These are phyloP conservation scores for Hoplodrina ambigua DNA, from an alignment of 2,888 invertebrate species.

Conservation along the genomic window DNA sequence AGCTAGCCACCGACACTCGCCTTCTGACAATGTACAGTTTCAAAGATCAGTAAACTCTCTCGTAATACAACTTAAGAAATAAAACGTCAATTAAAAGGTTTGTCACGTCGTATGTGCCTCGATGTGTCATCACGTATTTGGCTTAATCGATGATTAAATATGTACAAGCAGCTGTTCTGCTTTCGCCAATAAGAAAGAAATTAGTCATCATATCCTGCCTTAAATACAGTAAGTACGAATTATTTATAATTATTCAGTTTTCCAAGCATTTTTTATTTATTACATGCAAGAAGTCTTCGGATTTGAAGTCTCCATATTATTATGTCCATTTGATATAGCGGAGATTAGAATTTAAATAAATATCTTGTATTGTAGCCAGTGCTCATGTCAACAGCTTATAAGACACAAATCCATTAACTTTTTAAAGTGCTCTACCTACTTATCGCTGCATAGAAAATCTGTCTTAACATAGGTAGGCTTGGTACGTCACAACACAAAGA, in stretches of 20 bases:
- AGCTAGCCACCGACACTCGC: not conserved
- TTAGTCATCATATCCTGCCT: slow-evolving; percentile 4
- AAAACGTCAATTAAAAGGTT: slow-evolving; percentile 29
- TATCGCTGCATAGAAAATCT: too few species aligned
- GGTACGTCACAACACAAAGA: slow-evolving; percentile 2
- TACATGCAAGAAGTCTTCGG: too few species aligned
- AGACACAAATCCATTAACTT: too few species aligned
- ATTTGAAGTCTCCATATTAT: too few species aligned
- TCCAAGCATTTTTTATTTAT: too few species aligned
- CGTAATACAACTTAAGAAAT: slow-evolving; percentile 2
- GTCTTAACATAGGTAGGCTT: too few species aligned
- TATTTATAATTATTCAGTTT: too few species aligned
- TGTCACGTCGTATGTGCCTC: slow-evolving; percentile 25
- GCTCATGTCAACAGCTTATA: too few species aligned
- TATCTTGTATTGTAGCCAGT: too few species aligned
- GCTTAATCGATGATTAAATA: slow-evolving; percentile 31
- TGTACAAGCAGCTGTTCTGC: slow-evolving; percentile 17
- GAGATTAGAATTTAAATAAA: too few species aligned
- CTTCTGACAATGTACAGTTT: slow-evolving; percentile 15
- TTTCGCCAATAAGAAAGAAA: slow-evolving; percentile 28
- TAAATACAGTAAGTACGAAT: not conserved
- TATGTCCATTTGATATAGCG: too few species aligned
- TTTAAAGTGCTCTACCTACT: too few species aligned
- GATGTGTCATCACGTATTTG: slow-evolving; percentile 10
- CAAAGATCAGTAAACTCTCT: slow-evolving; percentile 33